Evolutionary conservation across 1,140 invertebrate genomes (phyloP).

Genomic region (Sitophilus oryzae): DNA sequence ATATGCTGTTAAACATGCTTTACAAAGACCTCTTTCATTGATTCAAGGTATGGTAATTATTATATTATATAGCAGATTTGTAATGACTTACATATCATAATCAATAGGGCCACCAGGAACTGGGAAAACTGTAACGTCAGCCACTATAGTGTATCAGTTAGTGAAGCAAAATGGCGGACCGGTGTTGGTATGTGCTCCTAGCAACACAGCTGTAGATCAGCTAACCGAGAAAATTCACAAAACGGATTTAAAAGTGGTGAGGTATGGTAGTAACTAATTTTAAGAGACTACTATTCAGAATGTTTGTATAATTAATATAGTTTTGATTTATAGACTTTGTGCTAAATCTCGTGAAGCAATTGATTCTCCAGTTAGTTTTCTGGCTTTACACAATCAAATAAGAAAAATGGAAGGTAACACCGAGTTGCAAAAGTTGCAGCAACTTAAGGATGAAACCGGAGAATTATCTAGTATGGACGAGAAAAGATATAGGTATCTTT

Average conservation of each 20-base stretch:
- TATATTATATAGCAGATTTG: too few species aligned
- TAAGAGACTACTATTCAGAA: too few species aligned
- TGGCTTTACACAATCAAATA: slow-evolving; percentile 96
- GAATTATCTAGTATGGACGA: slow-evolving; percentile 92
- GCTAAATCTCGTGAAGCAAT: slow-evolving; percentile 98
- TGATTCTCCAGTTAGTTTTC: slow-evolving; percentile 94
- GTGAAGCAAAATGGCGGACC: slow-evolving; percentile 91
- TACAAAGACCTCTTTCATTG: slow-evolving; percentile 92
- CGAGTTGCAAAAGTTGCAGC: slow-evolving; percentile 92
- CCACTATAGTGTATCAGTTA: slow-evolving; percentile 97
- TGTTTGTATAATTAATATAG: too few species aligned
- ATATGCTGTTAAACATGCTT: slow-evolving; percentile 97
- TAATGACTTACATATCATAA: too few species aligned
- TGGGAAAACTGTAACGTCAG: slow-evolving; percentile 98
- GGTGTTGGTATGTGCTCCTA: slow-evolving; percentile 96
- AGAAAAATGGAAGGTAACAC: slow-evolving; percentile 85
- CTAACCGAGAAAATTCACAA: slow-evolving; percentile 98
- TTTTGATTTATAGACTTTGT: slow-evolving; percentile 68
- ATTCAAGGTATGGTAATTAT: slow-evolving; percentile 90
- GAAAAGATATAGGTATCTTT: slow-evolving; percentile 77
- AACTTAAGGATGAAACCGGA: slow-evolving; percentile 95
- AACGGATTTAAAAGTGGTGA: slow-evolving; percentile 79
- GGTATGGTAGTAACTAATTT: too few species aligned
- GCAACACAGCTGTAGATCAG: slow-evolving; percentile 99
- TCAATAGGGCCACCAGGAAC: slow-evolving; percentile 81